Base-by-base conservation (phyloP, 1,140 invertebrate species). In the Drosophila sp. region DNA sequence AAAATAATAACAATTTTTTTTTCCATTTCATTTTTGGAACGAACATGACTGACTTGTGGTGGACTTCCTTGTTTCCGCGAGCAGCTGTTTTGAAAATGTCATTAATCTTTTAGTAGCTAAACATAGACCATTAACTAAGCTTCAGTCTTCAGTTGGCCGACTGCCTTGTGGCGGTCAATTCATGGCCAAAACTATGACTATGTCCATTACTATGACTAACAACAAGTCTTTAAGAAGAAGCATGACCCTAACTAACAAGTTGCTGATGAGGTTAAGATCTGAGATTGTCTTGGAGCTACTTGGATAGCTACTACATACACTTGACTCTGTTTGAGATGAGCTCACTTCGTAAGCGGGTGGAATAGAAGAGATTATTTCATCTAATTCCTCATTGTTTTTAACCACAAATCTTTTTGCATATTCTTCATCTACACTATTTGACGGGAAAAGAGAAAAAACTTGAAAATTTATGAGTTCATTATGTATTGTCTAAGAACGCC, bases 391-490 rank as follows among this genome's bases (percentile, higher is more conserved):
- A 58, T 58, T 58, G 56, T 33, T 1, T 25, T 23, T 23, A 7
- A 5, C n/a, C 4, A 5, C 6, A 7, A 5, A 2, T 10, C 11
- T 10, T 50, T 50, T 50, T 25, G 32, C 56, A 58, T 58, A 32
- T 58, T 58, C 56, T 56, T 56, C n/a, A 27, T 35, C 29, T 23
- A 17, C 17, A 17, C 17, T 17, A 17, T 56, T 57, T 33, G 30
- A 57, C 30, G 55, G 30, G 29, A 56, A 1, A 35, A 4, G 7
- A 4, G 7, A 35, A 35, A 56, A 57, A 57, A 57, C 32, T 38
- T 35, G 23, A 58, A 58, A 58, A 58, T 58, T 58, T 58, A 58
- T 58, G 56, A 35, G 56, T 38, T 58, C 56, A 58, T 58, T 58
- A 58, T 38, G 32, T 35, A 25, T 47, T 6, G 44, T 47, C 5